Conservation (phyloP, 2,797 vertebrate genomes). For the Myripristis murdjan region DNA sequence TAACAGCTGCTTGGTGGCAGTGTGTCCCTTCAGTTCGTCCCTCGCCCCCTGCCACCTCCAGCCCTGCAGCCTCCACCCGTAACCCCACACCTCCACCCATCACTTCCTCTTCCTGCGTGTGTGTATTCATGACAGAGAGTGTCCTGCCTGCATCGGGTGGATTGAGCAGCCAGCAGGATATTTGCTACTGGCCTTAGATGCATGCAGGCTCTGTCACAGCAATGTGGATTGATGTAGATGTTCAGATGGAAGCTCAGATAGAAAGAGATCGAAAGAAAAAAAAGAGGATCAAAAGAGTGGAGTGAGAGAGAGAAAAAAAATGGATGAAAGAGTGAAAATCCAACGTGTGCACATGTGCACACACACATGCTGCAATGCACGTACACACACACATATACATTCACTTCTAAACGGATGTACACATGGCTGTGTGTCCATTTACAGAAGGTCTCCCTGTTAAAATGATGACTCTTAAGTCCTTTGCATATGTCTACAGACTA, state of each 20-base stretch:
- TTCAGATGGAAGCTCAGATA: conserved; percentile 20
- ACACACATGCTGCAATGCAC: not conserved
- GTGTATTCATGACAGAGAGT: conserved; percentile 8
- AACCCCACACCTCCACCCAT: conserved; percentile 48
- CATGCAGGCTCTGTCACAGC: conserved; percentile 13
- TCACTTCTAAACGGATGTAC: not conserved
- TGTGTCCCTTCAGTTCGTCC: conserved; percentile 46
- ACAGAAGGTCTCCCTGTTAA: conserved; percentile 6
- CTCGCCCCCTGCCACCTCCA: conserved; percentile 34
- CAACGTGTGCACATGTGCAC: not conserved
- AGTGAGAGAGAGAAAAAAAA: not conserved
- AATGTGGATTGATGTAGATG: conserved; percentile 30
- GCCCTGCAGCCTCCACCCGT: conserved; percentile 51
- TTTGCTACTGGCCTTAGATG: conserved; percentile 23
- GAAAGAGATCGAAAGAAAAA: not conserved
- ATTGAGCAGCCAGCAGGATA: conserved; percentile 25
- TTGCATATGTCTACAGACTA: not conserved
- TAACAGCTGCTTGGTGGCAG: conserved; percentile 83
- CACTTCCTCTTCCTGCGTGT: conserved; percentile 1
- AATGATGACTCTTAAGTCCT: conserved; percentile 12
- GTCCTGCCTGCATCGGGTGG: conserved; percentile 14
- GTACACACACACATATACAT: conserved; percentile 2
- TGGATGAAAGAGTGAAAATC: conserved; percentile 1
- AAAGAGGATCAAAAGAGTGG: not conserved
- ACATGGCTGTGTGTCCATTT: too few relatives aligned